phyloP scores from a whole-genome alignment of 2,888 invertebrate genomes.

The Drosophila melanosoma region DNA sequence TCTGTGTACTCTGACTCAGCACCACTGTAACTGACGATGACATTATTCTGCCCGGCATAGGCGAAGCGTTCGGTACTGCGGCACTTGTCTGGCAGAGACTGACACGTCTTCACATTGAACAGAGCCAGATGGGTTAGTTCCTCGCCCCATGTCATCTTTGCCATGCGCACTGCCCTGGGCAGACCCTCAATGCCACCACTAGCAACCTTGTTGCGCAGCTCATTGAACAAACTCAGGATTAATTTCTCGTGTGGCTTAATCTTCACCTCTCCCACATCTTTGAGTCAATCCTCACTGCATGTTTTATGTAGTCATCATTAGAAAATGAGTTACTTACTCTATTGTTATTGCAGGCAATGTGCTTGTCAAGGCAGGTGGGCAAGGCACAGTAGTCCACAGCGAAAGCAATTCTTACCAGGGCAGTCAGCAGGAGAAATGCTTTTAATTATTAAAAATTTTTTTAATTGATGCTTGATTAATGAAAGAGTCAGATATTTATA shows the following conservation, averaged over 20 bases:
- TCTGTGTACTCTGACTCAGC: slow-evolving; percentile 59
- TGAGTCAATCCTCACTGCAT: slow-evolving; percentile 50
- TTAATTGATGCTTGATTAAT: slow-evolving; percentile 15
- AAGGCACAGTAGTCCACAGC: slow-evolving; percentile 58
- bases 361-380: slow-evolving; percentile 65
- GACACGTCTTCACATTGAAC: slow-evolving; percentile 62
- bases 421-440: slow-evolving; percentile 4
- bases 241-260: slow-evolving; percentile 48
- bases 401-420: slow-evolving; percentile 10
- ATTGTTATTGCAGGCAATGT: slow-evolving; percentile 65
- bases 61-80: slow-evolving; percentile 67
- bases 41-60: slow-evolving; percentile 64
- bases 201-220: slow-evolving; percentile 56
- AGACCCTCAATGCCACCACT: slow-evolving; percentile 49
- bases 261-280: slow-evolving; percentile 40
- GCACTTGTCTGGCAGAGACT: slow-evolving; percentile 59
- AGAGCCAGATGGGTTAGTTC: slow-evolving; percentile 59
- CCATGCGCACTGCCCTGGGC: slow-evolving; percentile 64
- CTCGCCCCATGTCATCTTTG: slow-evolving; percentile 66
- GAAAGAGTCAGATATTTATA: slow-evolving; percentile 19
- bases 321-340: slow-evolving; percentile 38
- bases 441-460: slow-evolving; percentile 20
- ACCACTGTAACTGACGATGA: slow-evolving; percentile 66
- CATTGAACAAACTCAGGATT: slow-evolving; percentile 57
- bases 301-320: too few species aligned